Evolutionary conservation across 2,888 invertebrate species (phyloP).

Genomic region (Melanotus villosus): DNA sequence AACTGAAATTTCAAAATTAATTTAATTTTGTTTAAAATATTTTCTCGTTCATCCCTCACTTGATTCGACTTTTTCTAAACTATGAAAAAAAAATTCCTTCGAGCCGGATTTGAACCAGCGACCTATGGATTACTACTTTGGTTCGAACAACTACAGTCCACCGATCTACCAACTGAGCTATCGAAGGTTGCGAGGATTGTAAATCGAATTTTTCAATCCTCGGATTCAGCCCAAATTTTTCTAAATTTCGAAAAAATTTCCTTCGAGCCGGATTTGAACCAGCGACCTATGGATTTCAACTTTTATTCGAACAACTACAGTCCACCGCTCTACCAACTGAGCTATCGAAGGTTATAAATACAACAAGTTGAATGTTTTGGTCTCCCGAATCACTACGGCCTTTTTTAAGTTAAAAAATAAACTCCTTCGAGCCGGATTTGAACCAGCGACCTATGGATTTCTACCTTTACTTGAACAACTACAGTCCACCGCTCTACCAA

Average conservation of each 20-base stretch:
- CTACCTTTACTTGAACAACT: too few relatives aligned
- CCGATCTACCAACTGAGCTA: too few relatives aligned
- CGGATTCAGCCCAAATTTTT: too few relatives aligned
- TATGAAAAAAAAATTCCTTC: slow-evolving; percentile 68
- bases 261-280: slow-evolving; percentile 80
- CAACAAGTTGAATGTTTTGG: not conserved
- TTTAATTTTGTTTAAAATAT: too few relatives aligned
- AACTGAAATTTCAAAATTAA: too few relatives aligned
- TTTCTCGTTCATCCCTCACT: too few relatives aligned
- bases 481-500: slow-evolving; percentile 67
- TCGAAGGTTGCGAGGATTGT: not conserved
- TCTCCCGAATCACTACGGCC: too few relatives aligned
- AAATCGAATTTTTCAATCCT: too few relatives aligned
- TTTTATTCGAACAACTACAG: slow-evolving; percentile 56
- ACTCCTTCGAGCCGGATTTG: slow-evolving; percentile 80
- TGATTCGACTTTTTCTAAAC: too few relatives aligned
- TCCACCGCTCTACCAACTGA: slow-evolving; percentile 67
- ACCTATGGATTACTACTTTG: slow-evolving; percentile 72
- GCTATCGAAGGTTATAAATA: slow-evolving; percentile 66
- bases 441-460: slow-evolving; percentile 80
- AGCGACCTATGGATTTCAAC: slow-evolving; percentile 78
- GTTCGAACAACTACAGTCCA: too few relatives aligned
- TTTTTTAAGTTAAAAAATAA: too few relatives aligned
- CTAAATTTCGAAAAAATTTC: slow-evolving; percentile 66
- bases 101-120: slow-evolving; percentile 80